A percentile compares a stretch with the other conserved stretches of the same genome.
phyloP scores from a whole-genome alignment of 2,888 invertebrate species.

The Stenodera caucasica region DNA sequence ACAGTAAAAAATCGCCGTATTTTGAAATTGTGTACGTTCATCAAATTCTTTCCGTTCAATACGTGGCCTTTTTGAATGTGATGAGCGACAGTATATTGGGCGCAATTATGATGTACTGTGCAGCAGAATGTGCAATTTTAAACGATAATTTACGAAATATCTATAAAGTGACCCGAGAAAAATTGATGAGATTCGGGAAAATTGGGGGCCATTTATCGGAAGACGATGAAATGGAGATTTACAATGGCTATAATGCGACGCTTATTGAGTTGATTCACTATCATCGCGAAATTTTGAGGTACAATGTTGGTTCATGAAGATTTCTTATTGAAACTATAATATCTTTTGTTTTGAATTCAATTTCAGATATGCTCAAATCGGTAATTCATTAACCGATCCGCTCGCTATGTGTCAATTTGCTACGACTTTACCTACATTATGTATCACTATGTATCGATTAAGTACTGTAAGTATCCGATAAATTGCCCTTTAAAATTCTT shows the following conservation, averaged over 20 bases:
- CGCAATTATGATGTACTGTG: conserved; percentile 27
- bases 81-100: conserved; percentile 26
- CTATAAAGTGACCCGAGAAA: not conserved
- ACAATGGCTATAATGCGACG: not conserved
- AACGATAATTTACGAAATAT: conserved; percentile 22
- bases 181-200: too few relatives aligned
- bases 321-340: too few relatives aligned
- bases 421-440: conserved; percentile 27
- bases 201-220: not conserved
- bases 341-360: too few relatives aligned
- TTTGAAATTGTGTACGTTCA: conserved; percentile 29
- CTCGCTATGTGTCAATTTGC: conserved; percentile 32
- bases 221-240: not conserved
- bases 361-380: conserved; percentile 28
- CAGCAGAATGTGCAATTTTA: conserved; percentile 31
- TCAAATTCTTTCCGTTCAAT: conserved; percentile 24
- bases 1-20: conserved; percentile 14
- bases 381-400: conserved; percentile 28
- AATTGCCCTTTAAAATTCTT: too few relatives aligned
- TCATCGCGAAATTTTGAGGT: conserved; percentile 30
- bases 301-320: too few relatives aligned
- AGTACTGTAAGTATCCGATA: conserved; percentile 31
- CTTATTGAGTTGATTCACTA: conserved; percentile 23
- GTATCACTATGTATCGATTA: conserved; percentile 33
- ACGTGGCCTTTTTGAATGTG: conserved; percentile 21